phyloP scores from a whole-genome alignment of 2,113 vertebrate genomes.

The Sinosuthora webbiana region DNA sequence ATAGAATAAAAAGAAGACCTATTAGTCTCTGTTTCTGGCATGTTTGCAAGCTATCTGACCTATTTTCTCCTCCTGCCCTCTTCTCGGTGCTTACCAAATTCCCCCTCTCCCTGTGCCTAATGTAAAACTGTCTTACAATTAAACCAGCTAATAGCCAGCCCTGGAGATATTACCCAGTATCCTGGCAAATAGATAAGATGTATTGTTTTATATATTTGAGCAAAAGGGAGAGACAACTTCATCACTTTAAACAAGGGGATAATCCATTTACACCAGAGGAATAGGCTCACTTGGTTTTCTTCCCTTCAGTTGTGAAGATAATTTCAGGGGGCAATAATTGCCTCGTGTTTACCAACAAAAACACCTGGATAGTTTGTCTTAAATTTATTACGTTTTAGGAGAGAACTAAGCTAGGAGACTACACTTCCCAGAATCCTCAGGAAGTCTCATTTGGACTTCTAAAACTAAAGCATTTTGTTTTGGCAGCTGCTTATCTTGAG shows the following conservation, averaged over 20 bases:
- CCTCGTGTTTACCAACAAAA: background rate
- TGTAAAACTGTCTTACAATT: slow-evolving; percentile 17
- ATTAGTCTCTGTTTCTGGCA: slow-evolving; percentile 59
- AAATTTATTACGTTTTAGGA: background rate
- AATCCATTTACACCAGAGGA: slow-evolving; percentile 33
- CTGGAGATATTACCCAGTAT: slow-evolving; percentile 10
- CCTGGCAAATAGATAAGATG: slow-evolving; percentile 29
- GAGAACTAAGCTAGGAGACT: background rate
- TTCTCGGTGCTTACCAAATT: slow-evolving; percentile 10
- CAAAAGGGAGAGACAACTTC: background rate
- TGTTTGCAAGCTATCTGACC: slow-evolving; percentile 55
- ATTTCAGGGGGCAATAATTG: background rate
- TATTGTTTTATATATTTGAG: slow-evolving; percentile 20
- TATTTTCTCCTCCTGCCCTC: slow-evolving; percentile 17
- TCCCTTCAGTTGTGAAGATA: slow-evolving; percentile 1
- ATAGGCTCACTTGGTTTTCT: background rate
- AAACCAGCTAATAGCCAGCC: slow-evolving; percentile 32
- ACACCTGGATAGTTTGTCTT: background rate
- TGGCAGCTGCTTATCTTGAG: background rate
- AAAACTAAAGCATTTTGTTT: background rate
- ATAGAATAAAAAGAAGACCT: slow-evolving; percentile 51
- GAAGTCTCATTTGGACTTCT: background rate
- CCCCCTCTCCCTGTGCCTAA: background rate
- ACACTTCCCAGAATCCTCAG: slow-evolving; percentile 22
- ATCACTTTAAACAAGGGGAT: slow-evolving; percentile 2